A percentile compares a stretch with the other conserved stretches of the same genome.
phyloP scores from a whole-genome alignment of 2,113 vertebrate genomes.

The Sapayoa aenigma region DNA sequence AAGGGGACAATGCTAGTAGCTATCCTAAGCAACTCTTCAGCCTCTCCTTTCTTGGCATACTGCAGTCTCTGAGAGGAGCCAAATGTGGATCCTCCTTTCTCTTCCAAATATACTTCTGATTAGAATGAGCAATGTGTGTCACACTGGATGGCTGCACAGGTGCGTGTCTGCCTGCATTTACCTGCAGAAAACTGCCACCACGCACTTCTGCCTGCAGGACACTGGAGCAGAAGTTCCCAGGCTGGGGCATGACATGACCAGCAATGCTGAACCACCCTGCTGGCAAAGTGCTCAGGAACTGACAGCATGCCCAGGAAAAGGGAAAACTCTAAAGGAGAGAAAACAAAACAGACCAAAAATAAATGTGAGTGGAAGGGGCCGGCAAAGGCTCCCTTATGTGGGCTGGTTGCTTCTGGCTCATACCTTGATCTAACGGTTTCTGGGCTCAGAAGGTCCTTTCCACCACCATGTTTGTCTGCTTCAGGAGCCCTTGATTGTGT shows the following conservation, averaged over 20 bases:
- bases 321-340: neutral
- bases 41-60: neutral
- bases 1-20: neutral
- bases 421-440: neutral
- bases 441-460: neutral
- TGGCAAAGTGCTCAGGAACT: neutral
- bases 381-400: neutral
- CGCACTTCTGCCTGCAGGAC: neutral
- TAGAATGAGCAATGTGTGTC: neutral
- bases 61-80: neutral
- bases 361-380: neutral
- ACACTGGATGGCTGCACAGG: neutral
- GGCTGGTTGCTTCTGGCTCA: neutral
- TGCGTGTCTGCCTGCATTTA: neutral
- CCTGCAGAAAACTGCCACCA: neutral
- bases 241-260: neutral
- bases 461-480: neutral
- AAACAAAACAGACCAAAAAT: constrained; percentile 10
- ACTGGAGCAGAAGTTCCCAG: neutral
- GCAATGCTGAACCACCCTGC: neutral
- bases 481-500: neutral
- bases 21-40: neutral
- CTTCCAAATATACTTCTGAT: neutral
- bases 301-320: neutral
- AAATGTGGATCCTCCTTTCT: neutral